Evolutionary conservation across 2,797 vertebrate species (phyloP).

Genomic region (Borostomias antarcticus): DNA sequence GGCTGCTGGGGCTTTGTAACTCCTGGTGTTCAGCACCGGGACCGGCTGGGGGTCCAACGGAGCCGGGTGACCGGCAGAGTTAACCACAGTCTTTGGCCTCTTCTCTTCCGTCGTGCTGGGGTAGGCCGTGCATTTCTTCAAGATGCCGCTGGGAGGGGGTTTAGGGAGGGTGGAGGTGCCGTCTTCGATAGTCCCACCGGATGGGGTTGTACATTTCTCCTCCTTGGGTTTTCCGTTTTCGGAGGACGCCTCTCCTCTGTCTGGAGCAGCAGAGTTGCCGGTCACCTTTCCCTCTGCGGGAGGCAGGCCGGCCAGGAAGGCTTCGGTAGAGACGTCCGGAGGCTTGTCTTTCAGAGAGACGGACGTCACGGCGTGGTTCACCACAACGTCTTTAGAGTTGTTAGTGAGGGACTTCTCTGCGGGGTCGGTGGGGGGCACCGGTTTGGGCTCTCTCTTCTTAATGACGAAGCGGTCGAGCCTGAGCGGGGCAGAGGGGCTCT

Average conservation of each 20-base stretch:
- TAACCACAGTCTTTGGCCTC: no score
- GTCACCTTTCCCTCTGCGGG: constrained; percentile 61
- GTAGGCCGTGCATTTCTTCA: constrained; percentile 75
- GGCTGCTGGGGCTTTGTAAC: constrained; percentile 63
- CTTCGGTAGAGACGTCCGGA: constrained; percentile 93
- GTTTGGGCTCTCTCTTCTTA: constrained; percentile 79
- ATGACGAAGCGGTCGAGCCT: constrained; percentile 78
- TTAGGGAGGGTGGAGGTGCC: constrained; percentile 61
- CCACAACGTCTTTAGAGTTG: constrained; percentile 55
- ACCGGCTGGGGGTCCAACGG: constrained; percentile 55
- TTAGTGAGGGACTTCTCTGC: constrained; percentile 36
- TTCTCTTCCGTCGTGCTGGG: no score
- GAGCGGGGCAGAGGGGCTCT: constrained; percentile 65
- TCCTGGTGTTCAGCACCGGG: constrained; percentile 53
- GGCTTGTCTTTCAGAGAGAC: constrained; percentile 93
- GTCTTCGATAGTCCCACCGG: no score
- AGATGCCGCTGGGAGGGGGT: constrained; percentile 82
- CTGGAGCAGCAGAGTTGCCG: constrained; percentile 41
- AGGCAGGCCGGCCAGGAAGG: constrained; percentile 86
- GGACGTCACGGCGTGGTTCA: constrained; percentile 56
- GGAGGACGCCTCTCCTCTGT: constrained; percentile 61
- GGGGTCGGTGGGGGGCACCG: constrained; percentile 51
- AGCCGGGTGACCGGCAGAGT: no score
- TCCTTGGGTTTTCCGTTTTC: no score
- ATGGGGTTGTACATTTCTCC: no score